phyloP scores from a whole-genome alignment of 2,888 invertebrate genomes.

The Drosophila cognata region DNA sequence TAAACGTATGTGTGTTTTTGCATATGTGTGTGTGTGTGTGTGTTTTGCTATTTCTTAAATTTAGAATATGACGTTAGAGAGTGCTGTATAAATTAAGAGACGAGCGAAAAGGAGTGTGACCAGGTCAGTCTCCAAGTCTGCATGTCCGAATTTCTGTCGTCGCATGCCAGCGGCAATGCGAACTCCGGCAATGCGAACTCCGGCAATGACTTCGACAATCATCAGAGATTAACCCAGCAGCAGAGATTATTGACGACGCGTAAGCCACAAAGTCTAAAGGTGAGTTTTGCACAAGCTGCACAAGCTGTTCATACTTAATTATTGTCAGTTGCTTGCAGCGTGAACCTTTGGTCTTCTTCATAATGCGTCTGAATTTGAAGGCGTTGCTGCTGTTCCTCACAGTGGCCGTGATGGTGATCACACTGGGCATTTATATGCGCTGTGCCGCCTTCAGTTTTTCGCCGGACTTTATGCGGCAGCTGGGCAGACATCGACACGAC shows the following conservation, averaged over 20 bases:
- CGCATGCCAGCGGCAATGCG: conserved; percentile 38
- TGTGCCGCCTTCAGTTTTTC: conserved; percentile 88
- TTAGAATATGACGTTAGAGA: conserved; percentile 63
- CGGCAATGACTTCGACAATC: conserved; percentile 26
- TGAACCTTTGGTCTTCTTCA: conserved; percentile 86
- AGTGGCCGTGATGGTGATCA: conserved; percentile 88
- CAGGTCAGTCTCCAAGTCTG: conserved; percentile 35
- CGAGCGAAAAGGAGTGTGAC: conserved; percentile 41
- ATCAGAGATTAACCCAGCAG: conserved; percentile 29
- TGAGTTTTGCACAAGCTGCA: conserved; percentile 6
- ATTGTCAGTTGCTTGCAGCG: conserved; percentile 59
- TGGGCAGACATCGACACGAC: conserved; percentile 68
- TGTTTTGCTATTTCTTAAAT: conserved; percentile 32
- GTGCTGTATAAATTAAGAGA: conserved; percentile 22
- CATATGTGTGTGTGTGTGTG: neutral
- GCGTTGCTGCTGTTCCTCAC: conserved; percentile 89
- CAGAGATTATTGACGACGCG: conserved; percentile 26
- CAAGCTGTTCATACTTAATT: neutral
- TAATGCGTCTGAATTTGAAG: conserved; percentile 92
- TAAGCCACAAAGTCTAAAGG: conserved; percentile 53
- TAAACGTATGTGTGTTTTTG: neutral
- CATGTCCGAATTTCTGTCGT: conserved; percentile 59
- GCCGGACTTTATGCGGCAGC: conserved; percentile 78
- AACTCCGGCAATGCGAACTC: conserved; percentile 40
- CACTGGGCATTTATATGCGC: conserved; percentile 90